phyloP scores from a whole-genome alignment of 2,113 vertebrate species.

The Ophthalmolycus amberensis region DNA sequence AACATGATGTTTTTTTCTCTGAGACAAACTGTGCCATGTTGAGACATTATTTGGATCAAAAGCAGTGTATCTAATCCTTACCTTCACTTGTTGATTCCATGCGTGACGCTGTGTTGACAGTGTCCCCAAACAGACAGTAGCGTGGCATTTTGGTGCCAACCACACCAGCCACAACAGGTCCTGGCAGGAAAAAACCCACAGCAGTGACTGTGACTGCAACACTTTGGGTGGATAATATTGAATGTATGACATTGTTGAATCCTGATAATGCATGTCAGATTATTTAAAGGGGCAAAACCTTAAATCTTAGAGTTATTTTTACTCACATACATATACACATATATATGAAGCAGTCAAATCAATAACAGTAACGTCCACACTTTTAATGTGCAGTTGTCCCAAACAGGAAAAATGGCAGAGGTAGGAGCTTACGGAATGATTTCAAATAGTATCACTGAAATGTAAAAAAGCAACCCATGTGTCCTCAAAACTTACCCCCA shows the following conservation, averaged over 20 bases:
- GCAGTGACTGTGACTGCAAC: background rate
- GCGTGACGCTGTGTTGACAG: slow-evolving; percentile 85
- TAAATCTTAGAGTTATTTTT: background rate
- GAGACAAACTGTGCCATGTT: background rate
- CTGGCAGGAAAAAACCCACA: slow-evolving; percentile 59
- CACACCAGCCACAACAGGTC: slow-evolving; percentile 85
- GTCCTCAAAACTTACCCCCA: background rate
- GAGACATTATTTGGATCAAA: slow-evolving; percentile 2
- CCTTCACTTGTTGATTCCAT: slow-evolving; percentile 89
- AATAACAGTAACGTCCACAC: background rate
- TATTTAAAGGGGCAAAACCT: background rate
- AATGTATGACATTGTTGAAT: background rate
- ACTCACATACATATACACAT: background rate
- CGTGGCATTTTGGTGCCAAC: slow-evolving; percentile 88
- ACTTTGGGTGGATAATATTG: background rate
- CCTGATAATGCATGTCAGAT: background rate
- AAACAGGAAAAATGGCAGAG: background rate
- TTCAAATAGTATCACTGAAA: background rate
- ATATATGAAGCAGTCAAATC: background rate
- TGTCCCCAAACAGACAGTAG: slow-evolving; percentile 86
- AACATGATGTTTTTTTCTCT: background rate
- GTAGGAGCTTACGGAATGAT: background rate
- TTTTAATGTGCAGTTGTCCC: too few relatives aligned
- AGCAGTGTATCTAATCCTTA: slow-evolving; percentile 36
- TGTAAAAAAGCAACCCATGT: background rate